These are phyloP conservation scores for Nomada flava DNA, from an alignment of 2,888 invertebrate genomes.

Conservation along the genomic window DNA sequence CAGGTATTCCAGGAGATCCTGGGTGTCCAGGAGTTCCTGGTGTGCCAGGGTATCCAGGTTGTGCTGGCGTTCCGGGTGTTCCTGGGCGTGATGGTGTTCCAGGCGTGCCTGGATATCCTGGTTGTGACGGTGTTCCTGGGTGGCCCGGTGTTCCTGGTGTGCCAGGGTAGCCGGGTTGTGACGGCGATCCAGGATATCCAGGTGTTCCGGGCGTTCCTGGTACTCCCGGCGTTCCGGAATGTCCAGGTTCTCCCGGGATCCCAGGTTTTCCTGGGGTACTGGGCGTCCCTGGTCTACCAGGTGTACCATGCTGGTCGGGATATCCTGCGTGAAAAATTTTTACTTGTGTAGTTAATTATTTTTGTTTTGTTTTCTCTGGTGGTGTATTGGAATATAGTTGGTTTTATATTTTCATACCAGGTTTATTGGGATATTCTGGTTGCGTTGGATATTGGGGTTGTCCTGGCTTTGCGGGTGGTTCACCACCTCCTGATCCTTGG, in stretches of 20 bases:
- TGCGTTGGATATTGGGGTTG: constrained; percentile 57
- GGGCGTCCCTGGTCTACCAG: constrained; percentile 69
- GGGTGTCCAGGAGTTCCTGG: constrained; percentile 31
- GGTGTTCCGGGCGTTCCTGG: constrained; percentile 27
- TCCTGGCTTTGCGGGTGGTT: constrained; percentile 62
- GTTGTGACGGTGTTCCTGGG: constrained; percentile 52
- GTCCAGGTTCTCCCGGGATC: constrained; percentile 48
- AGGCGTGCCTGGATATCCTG: constrained; percentile 54
- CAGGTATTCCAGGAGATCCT: constrained; percentile 39
- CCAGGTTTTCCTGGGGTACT: constrained; percentile 63
- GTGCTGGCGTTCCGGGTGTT: background rate
- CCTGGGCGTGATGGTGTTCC: background rate
- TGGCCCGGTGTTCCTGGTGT: too few relatives aligned
- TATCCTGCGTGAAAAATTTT: constrained; percentile 1
- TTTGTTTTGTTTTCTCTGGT: background rate
- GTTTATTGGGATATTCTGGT: constrained; percentile 62
- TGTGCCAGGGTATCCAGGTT: constrained; percentile 31
- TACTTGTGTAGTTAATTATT: constrained; percentile 53
- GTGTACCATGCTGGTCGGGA: constrained; percentile 54
- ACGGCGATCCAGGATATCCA: constrained; percentile 53
- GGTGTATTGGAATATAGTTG: background rate
- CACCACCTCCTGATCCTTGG: constrained; percentile 7
- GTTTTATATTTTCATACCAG: constrained; percentile 34
- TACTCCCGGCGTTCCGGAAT: constrained; percentile 45
- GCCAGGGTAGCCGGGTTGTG: constrained; percentile 59